Percentiles rank a stretch among this genome's conserved stretches.
Conservation (phyloP, 2,888 invertebrate genomes). For the Melieria omissa region DNA sequence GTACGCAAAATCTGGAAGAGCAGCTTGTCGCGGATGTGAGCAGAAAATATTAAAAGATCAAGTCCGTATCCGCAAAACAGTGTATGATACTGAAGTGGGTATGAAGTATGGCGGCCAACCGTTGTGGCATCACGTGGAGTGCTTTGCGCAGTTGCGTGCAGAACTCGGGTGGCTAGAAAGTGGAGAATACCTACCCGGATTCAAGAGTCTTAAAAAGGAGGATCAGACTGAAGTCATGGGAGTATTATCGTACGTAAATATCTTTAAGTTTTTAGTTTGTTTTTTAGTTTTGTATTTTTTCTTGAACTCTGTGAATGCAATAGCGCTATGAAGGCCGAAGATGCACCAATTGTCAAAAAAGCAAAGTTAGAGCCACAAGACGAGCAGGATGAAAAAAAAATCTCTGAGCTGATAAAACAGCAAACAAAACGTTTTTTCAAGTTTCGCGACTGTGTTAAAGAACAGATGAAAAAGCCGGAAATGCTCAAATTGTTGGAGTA, state of each 20-base stretch:
- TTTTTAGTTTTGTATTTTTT: background rate
- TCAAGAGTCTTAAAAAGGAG: slow-evolving; percentile 75
- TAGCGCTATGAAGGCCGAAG: slow-evolving; percentile 67
- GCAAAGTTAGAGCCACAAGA: slow-evolving; percentile 74
- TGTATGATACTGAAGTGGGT: slow-evolving; percentile 82
- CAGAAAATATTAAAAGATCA: slow-evolving; percentile 81
- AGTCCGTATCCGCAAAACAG: slow-evolving; percentile 84
- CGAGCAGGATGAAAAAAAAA: slow-evolving; percentile 70
- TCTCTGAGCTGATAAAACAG: slow-evolving; percentile 68
- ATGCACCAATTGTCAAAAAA: slow-evolving; percentile 75
- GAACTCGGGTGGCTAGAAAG: slow-evolving; percentile 79
- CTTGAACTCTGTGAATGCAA: background rate
- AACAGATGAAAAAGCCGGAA: slow-evolving; percentile 72
- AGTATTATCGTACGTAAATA: slow-evolving; percentile 72
- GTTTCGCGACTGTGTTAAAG: slow-evolving; percentile 73
- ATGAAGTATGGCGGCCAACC: slow-evolving; percentile 85
- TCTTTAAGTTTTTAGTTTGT: background rate
- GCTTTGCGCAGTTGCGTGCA: slow-evolving; percentile 81
- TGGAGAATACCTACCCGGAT: slow-evolving; percentile 83
- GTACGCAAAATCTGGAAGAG: slow-evolving; percentile 86
- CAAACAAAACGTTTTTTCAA: slow-evolving; percentile 68
- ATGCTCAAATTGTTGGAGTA: slow-evolving; percentile 74
- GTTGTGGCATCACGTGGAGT: slow-evolving; percentile 91
- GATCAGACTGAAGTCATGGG: slow-evolving; percentile 75
- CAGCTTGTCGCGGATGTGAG: slow-evolving; percentile 85